These are phyloP conservation scores for Erynnis tages DNA, from an alignment of 2,888 invertebrate genomes.

Conservation along the genomic window DNA sequence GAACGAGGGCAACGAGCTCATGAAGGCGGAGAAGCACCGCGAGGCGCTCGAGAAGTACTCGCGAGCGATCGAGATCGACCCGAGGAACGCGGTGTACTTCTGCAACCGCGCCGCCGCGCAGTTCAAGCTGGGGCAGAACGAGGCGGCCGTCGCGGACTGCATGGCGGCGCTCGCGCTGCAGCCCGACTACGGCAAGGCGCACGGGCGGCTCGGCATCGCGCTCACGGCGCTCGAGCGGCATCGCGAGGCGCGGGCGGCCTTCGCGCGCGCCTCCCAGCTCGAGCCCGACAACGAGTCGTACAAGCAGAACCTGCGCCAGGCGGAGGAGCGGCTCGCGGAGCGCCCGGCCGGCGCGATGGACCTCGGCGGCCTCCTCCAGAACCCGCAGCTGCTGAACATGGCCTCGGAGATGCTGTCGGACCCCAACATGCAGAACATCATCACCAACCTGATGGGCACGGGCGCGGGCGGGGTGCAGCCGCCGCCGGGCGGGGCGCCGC, in stretches of 20 bases:
- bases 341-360: conserved; percentile 84
- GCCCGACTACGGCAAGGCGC: conserved; percentile 96
- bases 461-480: conserved; percentile 37
- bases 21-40: conserved; percentile 88
- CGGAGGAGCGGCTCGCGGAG: conserved; percentile 86
- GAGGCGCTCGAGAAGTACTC: conserved; percentile 93
- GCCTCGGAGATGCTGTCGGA: conserved; percentile 92
- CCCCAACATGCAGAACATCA: conserved; percentile 90
- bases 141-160: conserved; percentile 94
- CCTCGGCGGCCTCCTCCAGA: conserved; percentile 86
- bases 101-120: conserved; percentile 98
- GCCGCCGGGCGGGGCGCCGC: neutral
- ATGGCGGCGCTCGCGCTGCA: conserved; percentile 93
- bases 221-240: conserved; percentile 91
- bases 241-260: conserved; percentile 92
- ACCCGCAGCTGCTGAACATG: conserved; percentile 92
- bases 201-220: conserved; percentile 94
- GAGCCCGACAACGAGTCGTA: conserved; percentile 97
- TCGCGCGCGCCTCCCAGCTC: conserved; percentile 92
- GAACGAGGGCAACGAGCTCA: conserved; percentile 92
- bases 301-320: conserved; percentile 90
- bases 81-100: conserved; percentile 95
- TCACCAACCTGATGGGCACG: conserved; percentile 82
- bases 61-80: conserved; percentile 93
- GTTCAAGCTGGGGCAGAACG: conserved; percentile 92